Evolutionary conservation across 2,113 vertebrate species (phyloP).

Genomic region (Syrrhaptes paradoxus): DNA sequence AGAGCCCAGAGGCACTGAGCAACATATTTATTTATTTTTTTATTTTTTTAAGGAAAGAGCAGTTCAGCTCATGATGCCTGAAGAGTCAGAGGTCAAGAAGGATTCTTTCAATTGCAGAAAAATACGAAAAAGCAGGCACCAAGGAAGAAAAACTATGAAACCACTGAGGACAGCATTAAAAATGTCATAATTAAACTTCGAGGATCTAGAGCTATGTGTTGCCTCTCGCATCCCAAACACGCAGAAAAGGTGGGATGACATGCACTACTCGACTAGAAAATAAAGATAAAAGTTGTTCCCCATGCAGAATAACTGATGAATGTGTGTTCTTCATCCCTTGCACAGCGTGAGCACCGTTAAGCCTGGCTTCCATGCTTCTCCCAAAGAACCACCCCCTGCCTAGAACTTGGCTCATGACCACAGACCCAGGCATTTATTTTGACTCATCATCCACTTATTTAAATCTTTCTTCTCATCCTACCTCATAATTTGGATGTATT

Average conservation of each 20-base stretch:
- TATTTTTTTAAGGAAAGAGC: neutral
- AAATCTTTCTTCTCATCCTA: neutral
- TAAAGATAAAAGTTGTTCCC: neutral
- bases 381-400: neutral
- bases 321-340: neutral
- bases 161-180: neutral
- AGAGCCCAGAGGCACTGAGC: neutral
- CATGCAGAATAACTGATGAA: neutral
- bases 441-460: neutral
- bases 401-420: neutral
- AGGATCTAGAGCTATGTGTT: neutral
- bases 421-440: neutral
- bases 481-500: neutral
- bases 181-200: neutral
- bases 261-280: rapidly evolving
- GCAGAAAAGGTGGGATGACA: neutral
- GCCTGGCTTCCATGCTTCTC: neutral
- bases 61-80: neutral
- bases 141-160: neutral
- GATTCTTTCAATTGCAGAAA: neutral
- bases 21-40: neutral
- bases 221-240: neutral
- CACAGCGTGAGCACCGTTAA: neutral
- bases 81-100: neutral
- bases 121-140: neutral